phyloP scores from a whole-genome alignment of 2,888 invertebrate species.

The Philonicus albiceps region DNA sequence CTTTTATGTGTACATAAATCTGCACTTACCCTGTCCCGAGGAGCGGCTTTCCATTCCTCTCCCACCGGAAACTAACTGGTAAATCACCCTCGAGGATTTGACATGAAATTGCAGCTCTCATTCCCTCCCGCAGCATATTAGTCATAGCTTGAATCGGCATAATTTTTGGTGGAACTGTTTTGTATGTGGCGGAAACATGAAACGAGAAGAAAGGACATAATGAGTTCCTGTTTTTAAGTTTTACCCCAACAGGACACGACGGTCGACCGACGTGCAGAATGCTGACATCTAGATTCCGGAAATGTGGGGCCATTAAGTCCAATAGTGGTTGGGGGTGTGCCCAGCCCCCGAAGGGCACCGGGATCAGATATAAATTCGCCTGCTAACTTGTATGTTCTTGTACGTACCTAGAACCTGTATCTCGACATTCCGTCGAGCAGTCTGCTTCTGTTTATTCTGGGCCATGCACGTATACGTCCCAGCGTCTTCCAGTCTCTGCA shows the following conservation, averaged over 20 bases:
- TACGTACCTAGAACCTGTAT: slow-evolving; percentile 75
- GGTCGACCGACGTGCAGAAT: not conserved
- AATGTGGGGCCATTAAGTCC: not conserved
- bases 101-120: slow-evolving; percentile 89
- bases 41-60: slow-evolving; percentile 83
- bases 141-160: slow-evolving; percentile 84
- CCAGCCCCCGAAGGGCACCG: not conserved
- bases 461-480: slow-evolving; percentile 92
- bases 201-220: slow-evolving; percentile 33
- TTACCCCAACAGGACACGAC: not conserved
- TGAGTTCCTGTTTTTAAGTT: slow-evolving; percentile 38
- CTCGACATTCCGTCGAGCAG: slow-evolving; percentile 78
- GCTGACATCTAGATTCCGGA: not conserved
- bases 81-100: slow-evolving; percentile 92
- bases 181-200: slow-evolving; percentile 12
- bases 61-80: slow-evolving; percentile 91
- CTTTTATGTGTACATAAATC: slow-evolving; percentile 5
- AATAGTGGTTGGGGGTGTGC: not conserved
- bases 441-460: slow-evolving; percentile 81
- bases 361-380: slow-evolving; percentile 34
- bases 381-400: not conserved
- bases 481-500: slow-evolving; percentile 84
- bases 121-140: slow-evolving; percentile 80
- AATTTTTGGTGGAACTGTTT: slow-evolving; percentile 81
- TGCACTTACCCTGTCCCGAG: slow-evolving; percentile 67